phyloP scores from a whole-genome alignment of 2,888 invertebrate species.

The Gisinianus flammeolus region DNA sequence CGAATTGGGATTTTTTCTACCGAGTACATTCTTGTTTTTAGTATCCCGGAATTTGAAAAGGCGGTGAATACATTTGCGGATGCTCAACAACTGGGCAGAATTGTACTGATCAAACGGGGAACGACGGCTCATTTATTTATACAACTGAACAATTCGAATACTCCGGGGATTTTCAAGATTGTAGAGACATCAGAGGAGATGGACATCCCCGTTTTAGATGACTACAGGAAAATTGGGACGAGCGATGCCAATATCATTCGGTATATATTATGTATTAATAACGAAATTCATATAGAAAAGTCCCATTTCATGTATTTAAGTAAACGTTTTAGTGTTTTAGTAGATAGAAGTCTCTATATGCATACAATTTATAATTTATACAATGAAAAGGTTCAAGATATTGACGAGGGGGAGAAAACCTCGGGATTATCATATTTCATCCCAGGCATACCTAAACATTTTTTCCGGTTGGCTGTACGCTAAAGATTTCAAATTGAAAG shows the following conservation, averaged over 20 bases:
- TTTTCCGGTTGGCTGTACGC: constrained; percentile 37
- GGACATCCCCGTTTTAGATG: neutral
- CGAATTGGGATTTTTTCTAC: neutral
- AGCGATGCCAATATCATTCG: neutral
- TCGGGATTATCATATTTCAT: constrained; percentile 11
- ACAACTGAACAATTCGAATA: neutral
- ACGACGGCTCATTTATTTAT: constrained; percentile 24
- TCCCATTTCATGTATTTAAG: neutral
- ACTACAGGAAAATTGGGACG: neutral
- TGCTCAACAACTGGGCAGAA: constrained; percentile 21
- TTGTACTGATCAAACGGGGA: constrained; percentile 9
- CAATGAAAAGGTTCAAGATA: neutral
- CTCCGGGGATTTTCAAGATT: neutral
- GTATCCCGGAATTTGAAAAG: constrained; percentile 9
- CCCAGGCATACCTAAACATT: constrained; percentile 23
- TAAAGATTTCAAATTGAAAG: constrained; percentile 25
- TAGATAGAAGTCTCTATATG: neutral
- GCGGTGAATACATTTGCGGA: constrained; percentile 37
- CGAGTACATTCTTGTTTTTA: neutral
- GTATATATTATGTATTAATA: too few species aligned
- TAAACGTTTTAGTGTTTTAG: neutral
- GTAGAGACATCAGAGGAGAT: neutral
- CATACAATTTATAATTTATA: neutral
- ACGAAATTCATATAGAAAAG: neutral
- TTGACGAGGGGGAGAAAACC: neutral